phyloP scores from a whole-genome alignment of 2,113 vertebrate species.

The Hippocampus guttulatus region DNA sequence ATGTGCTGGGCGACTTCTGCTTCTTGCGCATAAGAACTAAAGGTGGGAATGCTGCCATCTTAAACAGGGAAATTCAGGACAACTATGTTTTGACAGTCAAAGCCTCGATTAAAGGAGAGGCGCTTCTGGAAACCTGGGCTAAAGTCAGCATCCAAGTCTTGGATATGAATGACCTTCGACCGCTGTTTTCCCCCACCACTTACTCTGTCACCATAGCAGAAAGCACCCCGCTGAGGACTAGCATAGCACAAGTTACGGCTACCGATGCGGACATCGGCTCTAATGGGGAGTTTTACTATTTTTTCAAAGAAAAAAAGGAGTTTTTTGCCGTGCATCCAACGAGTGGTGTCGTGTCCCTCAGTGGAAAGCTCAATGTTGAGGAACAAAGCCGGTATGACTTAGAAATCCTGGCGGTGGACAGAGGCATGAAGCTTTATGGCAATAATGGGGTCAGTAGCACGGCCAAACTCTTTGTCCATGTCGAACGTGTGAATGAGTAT shows the following conservation, averaged over 20 bases:
- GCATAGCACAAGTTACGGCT: slow-evolving; percentile 96
- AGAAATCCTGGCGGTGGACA: slow-evolving; percentile 92
- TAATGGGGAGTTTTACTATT: slow-evolving; percentile 98
- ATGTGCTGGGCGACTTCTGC: slow-evolving; percentile 92
- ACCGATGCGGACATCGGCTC: slow-evolving; percentile 96
- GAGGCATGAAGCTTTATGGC: slow-evolving; percentile 97
- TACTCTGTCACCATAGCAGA: slow-evolving; percentile 94
- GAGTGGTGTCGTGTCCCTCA: slow-evolving; percentile 89
- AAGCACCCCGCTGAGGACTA: slow-evolving; percentile 93
- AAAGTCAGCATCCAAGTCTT: slow-evolving; percentile 93
- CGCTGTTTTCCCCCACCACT: slow-evolving; percentile 96
- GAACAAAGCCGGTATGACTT: slow-evolving; percentile 86
- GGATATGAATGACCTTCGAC: slow-evolving; percentile 97
- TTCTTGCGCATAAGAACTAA: slow-evolving; percentile 96
- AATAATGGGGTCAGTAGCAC: slow-evolving; percentile 98
- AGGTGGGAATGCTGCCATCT: slow-evolving; percentile 93
- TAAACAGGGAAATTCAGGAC: slow-evolving; percentile 96
- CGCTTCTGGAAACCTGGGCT: slow-evolving; percentile 88
- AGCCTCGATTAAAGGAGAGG: slow-evolving; percentile 87
- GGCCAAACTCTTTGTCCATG: slow-evolving; percentile 91
- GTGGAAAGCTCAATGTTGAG: slow-evolving; percentile 84
- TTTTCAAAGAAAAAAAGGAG: slow-evolving; percentile 92
- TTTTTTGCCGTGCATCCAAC: slow-evolving; percentile 95
- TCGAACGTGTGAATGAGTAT: slow-evolving; percentile 89
- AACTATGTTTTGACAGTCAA: slow-evolving; percentile 92